phyloP scores from a whole-genome alignment of 1,140 invertebrate genomes.

The Kradibia gibbosae region DNA sequence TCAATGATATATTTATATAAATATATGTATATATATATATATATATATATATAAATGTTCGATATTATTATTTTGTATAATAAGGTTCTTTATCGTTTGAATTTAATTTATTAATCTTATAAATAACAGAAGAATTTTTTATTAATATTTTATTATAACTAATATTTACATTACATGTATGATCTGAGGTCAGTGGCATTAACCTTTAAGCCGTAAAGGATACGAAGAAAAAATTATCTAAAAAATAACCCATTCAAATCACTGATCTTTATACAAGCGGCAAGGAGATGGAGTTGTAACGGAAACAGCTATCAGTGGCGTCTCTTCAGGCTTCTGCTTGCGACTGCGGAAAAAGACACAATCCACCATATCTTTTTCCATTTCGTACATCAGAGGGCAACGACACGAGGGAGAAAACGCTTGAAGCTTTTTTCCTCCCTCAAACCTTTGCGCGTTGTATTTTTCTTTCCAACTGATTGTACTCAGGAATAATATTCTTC shows the following conservation, averaged over 20 bases:
- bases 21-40: no score
- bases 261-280: not conserved
- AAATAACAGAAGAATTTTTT: no score
- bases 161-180: not conserved
- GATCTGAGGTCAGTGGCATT: not conserved
- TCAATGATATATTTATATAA: no score
- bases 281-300: not conserved
- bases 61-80: no score
- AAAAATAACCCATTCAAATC: not conserved
- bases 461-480: not conserved
- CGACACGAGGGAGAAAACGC: conserved; percentile 3
- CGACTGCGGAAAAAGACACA: conserved; percentile 2
- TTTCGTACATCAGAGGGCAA: not conserved
- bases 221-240: not conserved
- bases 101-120: no score
- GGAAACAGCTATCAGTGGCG: not conserved
- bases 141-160: no score
- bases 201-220: not conserved
- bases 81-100: no score
- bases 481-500: not conserved
- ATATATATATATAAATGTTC: no score
- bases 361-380: conserved; percentile 23
- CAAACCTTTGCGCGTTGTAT: not conserved
- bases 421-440: conserved; percentile 21
- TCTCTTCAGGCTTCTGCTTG: not conserved